These are phyloP conservation scores for Tachyglossus aculeatus DNA, from an alignment of 2,797 vertebrate genomes.

Conservation along the genomic window DNA sequence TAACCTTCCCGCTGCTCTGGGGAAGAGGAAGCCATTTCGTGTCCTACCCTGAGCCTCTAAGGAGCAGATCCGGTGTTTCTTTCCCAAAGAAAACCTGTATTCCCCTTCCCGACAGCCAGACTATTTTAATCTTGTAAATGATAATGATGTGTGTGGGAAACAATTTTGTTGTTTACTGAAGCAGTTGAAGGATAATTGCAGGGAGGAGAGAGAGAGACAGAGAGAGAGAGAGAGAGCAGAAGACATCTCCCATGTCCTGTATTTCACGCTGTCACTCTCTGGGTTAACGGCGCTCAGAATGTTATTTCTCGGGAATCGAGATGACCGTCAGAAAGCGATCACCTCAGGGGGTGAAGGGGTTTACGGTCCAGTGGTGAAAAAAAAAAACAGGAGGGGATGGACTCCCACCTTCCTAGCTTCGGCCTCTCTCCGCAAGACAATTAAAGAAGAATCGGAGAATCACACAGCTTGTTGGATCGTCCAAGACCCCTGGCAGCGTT, in stretches of 20 bases:
- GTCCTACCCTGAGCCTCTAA: too few relatives aligned
- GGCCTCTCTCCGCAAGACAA: accelerated
- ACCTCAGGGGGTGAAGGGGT: not conserved
- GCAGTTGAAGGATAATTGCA: constrained; percentile 48
- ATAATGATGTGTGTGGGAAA: constrained; percentile 45
- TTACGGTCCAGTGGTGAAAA: not conserved
- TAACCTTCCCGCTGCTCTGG: too few relatives aligned
- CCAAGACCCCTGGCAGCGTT: not conserved
- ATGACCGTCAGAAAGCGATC: not conserved
- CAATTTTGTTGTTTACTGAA: constrained; percentile 55
- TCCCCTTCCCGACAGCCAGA: constrained; percentile 11
- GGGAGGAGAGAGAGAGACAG: constrained; percentile 19
- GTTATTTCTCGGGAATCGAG: constrained; percentile 11
- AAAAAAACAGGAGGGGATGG: not conserved
- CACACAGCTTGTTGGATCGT: not conserved
- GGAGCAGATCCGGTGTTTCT: too few relatives aligned
- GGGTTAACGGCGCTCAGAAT: constrained; percentile 9
- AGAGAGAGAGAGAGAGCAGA: constrained; percentile 49
- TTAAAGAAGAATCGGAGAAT: not conserved
- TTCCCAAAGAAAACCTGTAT: constrained; percentile 18
- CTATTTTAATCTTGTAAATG: constrained; percentile 45
- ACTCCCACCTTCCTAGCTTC: too few relatives aligned
- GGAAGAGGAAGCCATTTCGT: too few relatives aligned
- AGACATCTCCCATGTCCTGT: constrained; percentile 16
- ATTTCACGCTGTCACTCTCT: constrained; percentile 27